phyloP scores from a whole-genome alignment of 2,113 vertebrate species.

The Bufo bufo region DNA sequence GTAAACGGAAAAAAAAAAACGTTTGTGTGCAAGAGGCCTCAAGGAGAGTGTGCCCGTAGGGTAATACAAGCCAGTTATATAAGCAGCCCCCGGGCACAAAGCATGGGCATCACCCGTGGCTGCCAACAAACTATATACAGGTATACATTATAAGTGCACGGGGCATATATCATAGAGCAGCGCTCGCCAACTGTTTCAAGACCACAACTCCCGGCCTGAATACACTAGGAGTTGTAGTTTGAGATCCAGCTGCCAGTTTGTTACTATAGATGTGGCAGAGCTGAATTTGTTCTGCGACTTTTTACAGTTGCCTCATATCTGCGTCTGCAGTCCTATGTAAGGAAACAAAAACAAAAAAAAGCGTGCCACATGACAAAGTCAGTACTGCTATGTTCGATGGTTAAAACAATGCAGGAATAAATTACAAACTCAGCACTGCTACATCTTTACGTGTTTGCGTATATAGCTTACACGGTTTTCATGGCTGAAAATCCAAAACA shows the following conservation, averaged over 20 bases:
- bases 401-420: not conserved
- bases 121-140: no score
- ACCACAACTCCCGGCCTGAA: not conserved
- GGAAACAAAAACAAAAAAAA: not conserved
- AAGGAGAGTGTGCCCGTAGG: no score
- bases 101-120: no score
- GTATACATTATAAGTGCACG: no score
- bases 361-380: not conserved
- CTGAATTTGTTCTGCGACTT: not conserved
- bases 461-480: no score
- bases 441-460: not conserved
- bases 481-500: not conserved
- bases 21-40: no score
- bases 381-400: not conserved
- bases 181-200: not conserved
- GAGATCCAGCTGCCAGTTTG: not conserved
- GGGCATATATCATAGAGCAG: not conserved
- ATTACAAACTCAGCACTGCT: not conserved
- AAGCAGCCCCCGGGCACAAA: no score
- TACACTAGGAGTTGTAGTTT: not conserved
- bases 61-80: no score
- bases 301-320: no score
- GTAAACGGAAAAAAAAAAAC: no score
- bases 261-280: not conserved
- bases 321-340: conserved; percentile 8